These are phyloP conservation scores for Zalophus californianus DNA, from an alignment of 2,797 vertebrate species.

Conservation along the genomic window DNA sequence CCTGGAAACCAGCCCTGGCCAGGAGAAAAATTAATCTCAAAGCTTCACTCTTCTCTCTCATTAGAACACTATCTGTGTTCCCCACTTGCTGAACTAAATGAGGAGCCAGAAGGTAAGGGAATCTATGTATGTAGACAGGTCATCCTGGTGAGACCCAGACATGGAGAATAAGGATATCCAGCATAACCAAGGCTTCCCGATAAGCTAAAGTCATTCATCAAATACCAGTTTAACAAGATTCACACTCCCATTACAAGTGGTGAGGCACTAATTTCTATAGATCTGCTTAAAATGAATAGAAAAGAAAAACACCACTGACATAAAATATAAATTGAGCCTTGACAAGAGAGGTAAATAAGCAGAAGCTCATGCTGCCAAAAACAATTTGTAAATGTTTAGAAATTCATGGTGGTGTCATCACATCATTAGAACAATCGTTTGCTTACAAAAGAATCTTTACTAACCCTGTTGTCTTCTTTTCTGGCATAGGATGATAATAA, in stretches of 20 bases:
- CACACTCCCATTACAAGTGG: neutral
- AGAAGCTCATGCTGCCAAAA: neutral
- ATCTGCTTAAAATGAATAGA: slow-evolving; percentile 1
- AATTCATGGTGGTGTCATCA: neutral
- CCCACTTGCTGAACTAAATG: neutral
- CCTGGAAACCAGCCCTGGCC: neutral
- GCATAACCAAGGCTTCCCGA: neutral
- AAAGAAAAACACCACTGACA: neutral
- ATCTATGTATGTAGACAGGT: neutral
- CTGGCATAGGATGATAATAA: neutral
- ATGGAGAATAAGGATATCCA: neutral
- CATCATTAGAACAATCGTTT: neutral
- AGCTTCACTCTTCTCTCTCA: neutral
- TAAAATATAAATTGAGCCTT: neutral
- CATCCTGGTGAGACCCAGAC: neutral
- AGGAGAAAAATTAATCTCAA: neutral
- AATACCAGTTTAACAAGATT: neutral
- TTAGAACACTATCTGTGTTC: neutral
- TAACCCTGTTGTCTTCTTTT: neutral
- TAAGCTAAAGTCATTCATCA: neutral
- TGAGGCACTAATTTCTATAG: neutral
- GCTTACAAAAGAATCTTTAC: neutral
- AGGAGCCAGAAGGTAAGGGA: neutral
- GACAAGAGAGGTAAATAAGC: neutral
- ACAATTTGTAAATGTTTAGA: neutral